These are phyloP conservation scores for Nomada flava DNA, from an alignment of 2,888 invertebrate genomes.

Conservation along the genomic window DNA sequence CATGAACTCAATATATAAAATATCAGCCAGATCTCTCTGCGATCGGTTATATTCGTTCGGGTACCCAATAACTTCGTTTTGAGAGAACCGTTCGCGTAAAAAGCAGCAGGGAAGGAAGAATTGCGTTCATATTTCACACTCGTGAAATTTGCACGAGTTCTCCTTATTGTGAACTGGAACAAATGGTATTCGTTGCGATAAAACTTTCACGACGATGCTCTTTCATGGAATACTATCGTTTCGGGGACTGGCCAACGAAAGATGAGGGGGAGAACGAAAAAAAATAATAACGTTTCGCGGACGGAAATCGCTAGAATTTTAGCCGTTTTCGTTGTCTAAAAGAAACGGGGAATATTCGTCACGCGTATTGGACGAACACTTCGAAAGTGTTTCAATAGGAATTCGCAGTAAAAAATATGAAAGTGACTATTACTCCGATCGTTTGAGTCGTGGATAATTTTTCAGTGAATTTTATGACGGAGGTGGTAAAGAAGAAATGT, in stretches of 20 bases:
- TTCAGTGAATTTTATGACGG: too few species aligned
- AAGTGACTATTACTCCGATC: too few species aligned
- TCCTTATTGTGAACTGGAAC: slow-evolving; percentile 29
- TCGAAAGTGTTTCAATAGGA: too few species aligned
- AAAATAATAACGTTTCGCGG: not conserved
- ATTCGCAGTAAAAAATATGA: too few species aligned
- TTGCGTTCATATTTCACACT: slow-evolving; percentile 20
- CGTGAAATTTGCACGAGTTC: slow-evolving; percentile 26
- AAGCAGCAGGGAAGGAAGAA: not conserved
- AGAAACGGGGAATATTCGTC: slow-evolving; percentile 1
- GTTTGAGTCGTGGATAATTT: too few species aligned
- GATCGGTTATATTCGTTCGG: not conserved
- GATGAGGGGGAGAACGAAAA: not conserved
- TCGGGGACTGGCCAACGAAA: not conserved
- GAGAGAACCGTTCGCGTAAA: not conserved
- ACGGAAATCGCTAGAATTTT: slow-evolving; percentile 7
- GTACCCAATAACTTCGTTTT: not conserved
- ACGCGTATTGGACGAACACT: not conserved
- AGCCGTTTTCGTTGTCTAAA: not conserved
- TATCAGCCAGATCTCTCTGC: not conserved
- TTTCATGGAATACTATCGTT: slow-evolving; percentile 1
- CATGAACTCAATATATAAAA: not conserved
- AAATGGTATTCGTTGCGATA: slow-evolving; percentile 37
- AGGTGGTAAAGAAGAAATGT: too few species aligned
- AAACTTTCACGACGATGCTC: slow-evolving; percentile 26